phyloP scores from a whole-genome alignment of 2,113 vertebrate species.

The Rhodinocichla rosea region DNA sequence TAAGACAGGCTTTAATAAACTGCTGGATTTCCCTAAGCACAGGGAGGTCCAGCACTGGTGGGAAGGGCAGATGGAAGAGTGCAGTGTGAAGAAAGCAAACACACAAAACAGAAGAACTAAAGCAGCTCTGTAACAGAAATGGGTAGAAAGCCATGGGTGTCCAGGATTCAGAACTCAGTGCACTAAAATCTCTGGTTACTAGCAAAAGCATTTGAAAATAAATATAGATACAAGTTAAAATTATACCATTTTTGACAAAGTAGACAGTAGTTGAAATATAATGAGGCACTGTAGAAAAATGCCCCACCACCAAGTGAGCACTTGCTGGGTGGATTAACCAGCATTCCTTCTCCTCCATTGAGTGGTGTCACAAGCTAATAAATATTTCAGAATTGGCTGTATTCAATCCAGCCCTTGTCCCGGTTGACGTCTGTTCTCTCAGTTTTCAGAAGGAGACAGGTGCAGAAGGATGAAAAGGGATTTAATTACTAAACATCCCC shows the following conservation, averaged over 20 bases:
- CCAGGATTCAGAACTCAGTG: neutral
- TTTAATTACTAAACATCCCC: constrained; percentile 96
- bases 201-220: constrained; percentile 46
- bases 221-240: constrained; percentile 68
- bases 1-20: neutral
- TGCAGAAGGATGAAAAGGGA: constrained; percentile 94
- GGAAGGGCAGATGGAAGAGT: neutral
- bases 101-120: neutral
- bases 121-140: neutral
- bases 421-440: constrained; percentile 90
- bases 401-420: constrained; percentile 87
- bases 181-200: constrained; percentile 44
- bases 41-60: neutral
- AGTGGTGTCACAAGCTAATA: constrained; percentile 90
- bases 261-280: constrained; percentile 72
- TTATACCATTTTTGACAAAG: constrained; percentile 67
- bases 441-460: constrained; percentile 93
- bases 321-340: constrained; percentile 82
- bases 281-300: constrained; percentile 76
- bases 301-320: constrained; percentile 72
- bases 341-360: constrained; percentile 84
- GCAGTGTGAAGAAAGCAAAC: neutral
- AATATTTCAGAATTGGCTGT: constrained; percentile 98
- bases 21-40: neutral
- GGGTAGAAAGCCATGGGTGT: neutral